A percentile compares a stretch with the other conserved stretches of the same genome.
These are phyloP conservation scores for Nesidiocoris tenuis DNA, from an alignment of 2,888 invertebrate genomes.

Conservation along the genomic window DNA sequence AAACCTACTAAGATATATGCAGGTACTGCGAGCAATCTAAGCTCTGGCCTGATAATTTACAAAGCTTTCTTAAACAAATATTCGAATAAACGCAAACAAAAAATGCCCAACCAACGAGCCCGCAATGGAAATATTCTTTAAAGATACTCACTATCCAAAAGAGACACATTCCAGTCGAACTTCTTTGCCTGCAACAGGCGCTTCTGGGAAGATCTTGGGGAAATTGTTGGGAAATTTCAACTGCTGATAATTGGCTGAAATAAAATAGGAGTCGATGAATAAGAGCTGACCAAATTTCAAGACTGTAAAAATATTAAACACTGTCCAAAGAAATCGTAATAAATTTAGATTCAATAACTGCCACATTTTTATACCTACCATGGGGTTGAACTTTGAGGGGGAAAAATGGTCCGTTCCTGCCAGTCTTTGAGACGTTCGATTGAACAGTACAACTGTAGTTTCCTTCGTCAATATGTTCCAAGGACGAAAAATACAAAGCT, in stretches of 20 bases:
- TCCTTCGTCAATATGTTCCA: conserved; percentile 86
- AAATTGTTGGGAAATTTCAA: conserved; percentile 92
- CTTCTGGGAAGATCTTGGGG: conserved; percentile 92
- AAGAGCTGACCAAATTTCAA: too few relatives aligned
- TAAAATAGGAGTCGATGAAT: too few relatives aligned
- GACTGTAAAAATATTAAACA: too few relatives aligned
- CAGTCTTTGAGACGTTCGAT: conserved; percentile 80
- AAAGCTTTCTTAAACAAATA: too few relatives aligned
- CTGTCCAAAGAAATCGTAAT: not conserved
- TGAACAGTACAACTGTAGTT: conserved; percentile 91
- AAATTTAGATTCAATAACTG: too few relatives aligned
- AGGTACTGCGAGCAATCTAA: too few relatives aligned
- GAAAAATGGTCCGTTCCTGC: conserved; percentile 88
- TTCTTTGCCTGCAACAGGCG: conserved; percentile 85
- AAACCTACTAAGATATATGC: too few relatives aligned
- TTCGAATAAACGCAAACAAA: too few relatives aligned
- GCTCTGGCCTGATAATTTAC: too few relatives aligned
- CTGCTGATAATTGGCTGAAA: conserved; percentile 78
- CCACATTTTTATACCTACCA: too few relatives aligned
- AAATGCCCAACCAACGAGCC: too few relatives aligned
- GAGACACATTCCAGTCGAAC: conserved; percentile 92
- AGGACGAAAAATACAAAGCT: conserved; percentile 88
- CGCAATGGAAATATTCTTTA: too few relatives aligned
- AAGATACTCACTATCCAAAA: conserved; percentile 88
- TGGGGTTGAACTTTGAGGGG: conserved; percentile 77